Base-by-base conservation (phyloP, 2,888 invertebrate genomes). In the Leptinotarsa rubiginosa region DNA sequence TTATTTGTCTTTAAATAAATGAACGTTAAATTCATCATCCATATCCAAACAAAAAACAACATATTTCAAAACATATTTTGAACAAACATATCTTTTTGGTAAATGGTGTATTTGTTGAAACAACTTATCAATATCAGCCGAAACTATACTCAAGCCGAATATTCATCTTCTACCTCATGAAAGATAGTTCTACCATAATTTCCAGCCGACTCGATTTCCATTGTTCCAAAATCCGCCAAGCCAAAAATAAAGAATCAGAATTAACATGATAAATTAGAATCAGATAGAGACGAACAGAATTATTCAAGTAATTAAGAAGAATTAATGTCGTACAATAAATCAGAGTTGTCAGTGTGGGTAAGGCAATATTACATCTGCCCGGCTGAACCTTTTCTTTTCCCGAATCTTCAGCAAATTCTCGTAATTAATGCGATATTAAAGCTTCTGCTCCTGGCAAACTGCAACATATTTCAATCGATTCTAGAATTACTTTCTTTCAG, bases 401-500 rank as follows among this genome's bases (percentile, higher is more conserved):
- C 41, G 59, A 41, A 56, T 69, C 69, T 69, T 47, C 56, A 56
- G 56, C 22, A 49, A 69, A 69, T 69, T 59, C 56, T 22, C 20
- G 69, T 69, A 69, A 69, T 69, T 69, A 69, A 69, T 69, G 69
- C 54, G 54, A 56, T 69, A 69, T 69, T 69, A 69, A 69, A 49
- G 69, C 69, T 20, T 54, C 69, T 69, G 69, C 69, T 52, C 18
- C 56, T 56, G 69, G 69, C 59, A 56, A 69, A 69, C 81, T 81
- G 82, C 79, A 81, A 80, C 81, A 80, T 80, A 78, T 78, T 81
- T 80, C 77, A 80, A 79, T 79, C 80, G 79, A 81, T 81, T 77
- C 71, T 72, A 75, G 80, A 79, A 81, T 76, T 76, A 76, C 66
- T 76, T 75, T 77, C 76, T 77, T 69, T 56, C 69, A 69, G 65